Evolutionary conservation across 2,113 vertebrate genomes (phyloP).

Genomic region (Prunella fulvescens): DNA sequence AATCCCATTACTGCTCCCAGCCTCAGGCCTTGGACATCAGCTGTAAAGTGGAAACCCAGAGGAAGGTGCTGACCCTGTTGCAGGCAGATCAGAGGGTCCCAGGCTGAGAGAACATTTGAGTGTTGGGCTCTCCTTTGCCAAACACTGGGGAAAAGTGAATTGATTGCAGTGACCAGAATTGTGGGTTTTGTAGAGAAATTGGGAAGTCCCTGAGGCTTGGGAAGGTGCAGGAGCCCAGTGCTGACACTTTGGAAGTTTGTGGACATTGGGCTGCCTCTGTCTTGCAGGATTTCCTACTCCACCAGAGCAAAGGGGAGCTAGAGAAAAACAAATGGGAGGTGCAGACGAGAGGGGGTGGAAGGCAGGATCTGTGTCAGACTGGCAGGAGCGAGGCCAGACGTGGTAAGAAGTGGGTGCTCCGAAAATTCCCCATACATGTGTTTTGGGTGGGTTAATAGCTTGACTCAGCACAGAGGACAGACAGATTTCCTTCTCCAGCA

Average conservation of each 20-base stretch:
- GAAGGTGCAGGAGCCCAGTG: not conserved
- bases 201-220: not conserved
- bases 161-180: not conserved
- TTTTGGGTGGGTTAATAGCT: slow-evolving; percentile 1
- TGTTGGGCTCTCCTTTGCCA: not conserved
- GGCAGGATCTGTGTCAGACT: not conserved
- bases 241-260: not conserved
- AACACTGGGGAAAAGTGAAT: not conserved
- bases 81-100: not conserved
- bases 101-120: not conserved
- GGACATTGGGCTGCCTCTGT: not conserved
- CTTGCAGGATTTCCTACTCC: not conserved
- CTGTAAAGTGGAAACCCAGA: not conserved
- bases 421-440: not conserved
- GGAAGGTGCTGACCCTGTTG: not conserved
- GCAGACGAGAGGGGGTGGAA: not conserved
- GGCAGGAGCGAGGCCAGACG: not conserved
- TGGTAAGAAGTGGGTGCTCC: not conserved
- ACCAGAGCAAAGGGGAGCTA: not conserved
- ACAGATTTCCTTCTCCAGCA: not conserved
- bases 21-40: not conserved
- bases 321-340: not conserved
- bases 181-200: not conserved
- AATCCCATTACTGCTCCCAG: not conserved
- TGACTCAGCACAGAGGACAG: slow-evolving; percentile 25